phyloP scores from a whole-genome alignment of 2,888 invertebrate genomes.

The Meandrusa payeni region DNA sequence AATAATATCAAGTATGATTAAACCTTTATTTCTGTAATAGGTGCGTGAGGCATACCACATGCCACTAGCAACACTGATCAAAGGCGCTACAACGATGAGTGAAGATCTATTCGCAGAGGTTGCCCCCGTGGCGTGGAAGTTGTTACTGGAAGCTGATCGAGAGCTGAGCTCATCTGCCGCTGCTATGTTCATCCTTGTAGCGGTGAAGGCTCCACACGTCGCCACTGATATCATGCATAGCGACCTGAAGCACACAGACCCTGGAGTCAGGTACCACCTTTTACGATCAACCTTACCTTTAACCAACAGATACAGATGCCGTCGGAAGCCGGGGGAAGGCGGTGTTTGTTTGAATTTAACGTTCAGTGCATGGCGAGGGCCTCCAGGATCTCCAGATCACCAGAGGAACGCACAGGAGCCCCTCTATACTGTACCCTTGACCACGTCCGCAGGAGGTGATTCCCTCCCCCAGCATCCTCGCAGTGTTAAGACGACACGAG shows the following conservation, averaged over 20 bases:
- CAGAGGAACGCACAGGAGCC: no score
- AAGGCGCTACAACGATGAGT: constrained; percentile 93
- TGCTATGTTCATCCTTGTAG: constrained; percentile 94
- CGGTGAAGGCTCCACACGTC: constrained; percentile 94
- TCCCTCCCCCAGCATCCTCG: no score
- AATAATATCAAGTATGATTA: no score
- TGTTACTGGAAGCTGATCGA: constrained; percentile 94
- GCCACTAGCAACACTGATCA: constrained; percentile 91
- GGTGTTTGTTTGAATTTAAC: no score
- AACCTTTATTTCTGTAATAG: constrained; percentile 49
- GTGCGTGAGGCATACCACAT: constrained; percentile 95
- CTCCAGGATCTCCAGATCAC: no score
- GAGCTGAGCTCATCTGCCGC: constrained; percentile 92
- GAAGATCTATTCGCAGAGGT: constrained; percentile 94
- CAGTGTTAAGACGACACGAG: no score
- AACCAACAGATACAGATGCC: no score
- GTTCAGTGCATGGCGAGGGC: no score
- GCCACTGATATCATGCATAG: constrained; percentile 94
- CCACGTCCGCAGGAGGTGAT: no score
- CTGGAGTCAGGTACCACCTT: constrained; percentile 83
- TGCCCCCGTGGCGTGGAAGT: constrained; percentile 96
- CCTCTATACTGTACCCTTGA: no score
- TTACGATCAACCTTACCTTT: no score
- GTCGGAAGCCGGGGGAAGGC: no score
- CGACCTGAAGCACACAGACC: constrained; percentile 91